Conservation (phyloP, 2,113 vertebrate genomes). For the Hystrix cristata region DNA sequence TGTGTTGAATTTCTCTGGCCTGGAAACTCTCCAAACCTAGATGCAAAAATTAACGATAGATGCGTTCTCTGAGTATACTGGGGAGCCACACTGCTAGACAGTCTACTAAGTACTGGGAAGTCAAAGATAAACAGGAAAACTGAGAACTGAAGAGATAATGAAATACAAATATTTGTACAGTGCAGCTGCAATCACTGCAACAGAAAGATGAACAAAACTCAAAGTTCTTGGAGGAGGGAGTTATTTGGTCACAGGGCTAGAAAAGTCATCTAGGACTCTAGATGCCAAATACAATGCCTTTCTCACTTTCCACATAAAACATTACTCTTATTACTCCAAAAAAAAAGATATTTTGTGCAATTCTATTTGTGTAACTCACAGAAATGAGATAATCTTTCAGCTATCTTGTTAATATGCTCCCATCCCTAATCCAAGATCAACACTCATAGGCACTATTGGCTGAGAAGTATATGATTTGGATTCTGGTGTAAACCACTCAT, state of each 20-base stretch:
- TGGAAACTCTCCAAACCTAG: background rate
- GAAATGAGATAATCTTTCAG: conserved; percentile 71
- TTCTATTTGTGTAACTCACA: conserved; percentile 63
- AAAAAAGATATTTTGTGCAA: conserved; percentile 38
- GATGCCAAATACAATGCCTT: conserved; percentile 13
- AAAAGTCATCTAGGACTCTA: background rate
- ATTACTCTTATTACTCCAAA: conserved; percentile 50
- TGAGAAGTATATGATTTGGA: conserved; percentile 70
- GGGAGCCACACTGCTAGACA: background rate
- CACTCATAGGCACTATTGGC: conserved; percentile 54
- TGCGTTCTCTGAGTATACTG: background rate
- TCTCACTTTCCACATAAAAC: background rate
- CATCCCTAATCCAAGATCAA: conserved; percentile 72
- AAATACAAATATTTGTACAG: conserved; percentile 55
- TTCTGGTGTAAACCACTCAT: conserved; percentile 62
- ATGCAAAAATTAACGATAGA: conserved; percentile 33
- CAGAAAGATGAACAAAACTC: background rate
- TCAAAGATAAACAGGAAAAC: conserved; percentile 31
- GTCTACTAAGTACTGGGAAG: background rate
- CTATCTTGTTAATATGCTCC: conserved; percentile 63
- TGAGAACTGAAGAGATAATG: conserved; percentile 19
- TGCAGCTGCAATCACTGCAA: background rate
- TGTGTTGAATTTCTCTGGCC: conserved; percentile 47
- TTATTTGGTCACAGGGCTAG: background rate
- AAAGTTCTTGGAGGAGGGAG: background rate